Base-by-base conservation (phyloP, 2,888 invertebrate species). In the Baronia brevicornis region DNA sequence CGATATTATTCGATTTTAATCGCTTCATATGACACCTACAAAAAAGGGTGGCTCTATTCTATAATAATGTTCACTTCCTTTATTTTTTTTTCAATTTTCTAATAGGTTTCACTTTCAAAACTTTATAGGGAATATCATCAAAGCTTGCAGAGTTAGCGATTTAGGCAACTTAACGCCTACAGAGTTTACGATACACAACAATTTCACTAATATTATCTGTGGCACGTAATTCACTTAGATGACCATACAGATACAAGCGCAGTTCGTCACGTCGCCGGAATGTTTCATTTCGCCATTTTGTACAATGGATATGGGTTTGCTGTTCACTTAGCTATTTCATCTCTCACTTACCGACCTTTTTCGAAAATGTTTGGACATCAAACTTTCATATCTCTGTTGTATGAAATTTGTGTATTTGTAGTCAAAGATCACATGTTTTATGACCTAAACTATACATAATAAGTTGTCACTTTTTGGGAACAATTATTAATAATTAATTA, bases 201-300 rank as follows among this genome's bases (percentile, higher is more conserved):
- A 13, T 36, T 36, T 36, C 36, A 36, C 36, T 31, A 27, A 31
- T 30, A 27, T 27, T 26, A 36, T 36, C 36, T 36, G 19, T 22
- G 30, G 30, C 36, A 36, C 36, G 36, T 36, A 31, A 31, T 10
- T 18, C 26, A 26, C 30, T 30, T 31, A 36, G 36, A 36, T 36
- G 27, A 30, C 14, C 12, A 13, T 6, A 26, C 30, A 30, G 36
- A 36, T 36, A 36, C 31, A 18, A 22, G 11, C 18, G 6, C 21
- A 31, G 27, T 36, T 36, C 31, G 26, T 36, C 36, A 36, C 36
- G 36, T 31, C 18, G 12, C 20, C 21, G 21, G 17, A 22, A 27
- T 27, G 21, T 36, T 36, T 22, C 20, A 26, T 22, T 18, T 22
- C 22, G 22, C 23, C 13, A 12, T 10, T 28, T 19, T 19, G 18